phyloP scores from a whole-genome alignment of 2,113 vertebrate genomes.

The Podocnemis expansa region DNA sequence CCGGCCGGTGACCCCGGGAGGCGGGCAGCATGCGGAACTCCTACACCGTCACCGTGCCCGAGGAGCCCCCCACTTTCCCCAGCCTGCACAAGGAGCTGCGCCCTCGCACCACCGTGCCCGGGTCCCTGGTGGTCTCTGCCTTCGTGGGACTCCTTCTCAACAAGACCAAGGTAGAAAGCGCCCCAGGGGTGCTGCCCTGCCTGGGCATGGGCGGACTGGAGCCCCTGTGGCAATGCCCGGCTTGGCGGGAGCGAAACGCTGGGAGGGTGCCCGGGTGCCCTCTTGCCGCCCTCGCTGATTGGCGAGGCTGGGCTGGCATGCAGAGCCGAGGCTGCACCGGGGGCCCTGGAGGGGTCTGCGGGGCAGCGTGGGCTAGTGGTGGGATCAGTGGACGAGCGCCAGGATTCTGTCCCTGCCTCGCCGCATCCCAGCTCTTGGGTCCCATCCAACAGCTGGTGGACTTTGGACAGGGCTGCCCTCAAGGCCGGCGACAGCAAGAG shows the following conservation, averaged over 20 bases:
- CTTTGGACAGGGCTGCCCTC: no score
- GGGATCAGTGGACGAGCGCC: background rate
- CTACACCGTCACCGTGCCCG: conserved; percentile 89
- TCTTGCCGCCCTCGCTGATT: no score
- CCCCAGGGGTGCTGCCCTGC: background rate
- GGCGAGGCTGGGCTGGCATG: no score
- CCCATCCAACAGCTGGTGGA: no score
- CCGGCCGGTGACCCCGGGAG: background rate
- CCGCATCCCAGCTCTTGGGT: no score
- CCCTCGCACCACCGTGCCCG: conserved; percentile 77
- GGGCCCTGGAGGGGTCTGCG: background rate
- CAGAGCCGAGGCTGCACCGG: background rate
- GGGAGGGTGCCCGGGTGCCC: no score
- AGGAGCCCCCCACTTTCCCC: conserved; percentile 83
- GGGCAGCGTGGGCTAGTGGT: background rate
- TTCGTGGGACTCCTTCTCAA: conserved; percentile 95
- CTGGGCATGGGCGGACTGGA: no score
- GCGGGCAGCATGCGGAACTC: conserved; percentile 86
- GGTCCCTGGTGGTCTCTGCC: conserved; percentile 89
- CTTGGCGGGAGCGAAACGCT: no score
- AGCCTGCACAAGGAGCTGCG: conserved; percentile 83
- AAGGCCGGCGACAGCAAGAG: background rate
- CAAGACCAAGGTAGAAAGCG: conserved; percentile 90
- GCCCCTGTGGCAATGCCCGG: no score
- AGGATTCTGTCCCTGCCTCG: background rate